These are phyloP conservation scores for Bibio marci DNA, from an alignment of 2,888 invertebrate genomes.

Conservation along the genomic window DNA sequence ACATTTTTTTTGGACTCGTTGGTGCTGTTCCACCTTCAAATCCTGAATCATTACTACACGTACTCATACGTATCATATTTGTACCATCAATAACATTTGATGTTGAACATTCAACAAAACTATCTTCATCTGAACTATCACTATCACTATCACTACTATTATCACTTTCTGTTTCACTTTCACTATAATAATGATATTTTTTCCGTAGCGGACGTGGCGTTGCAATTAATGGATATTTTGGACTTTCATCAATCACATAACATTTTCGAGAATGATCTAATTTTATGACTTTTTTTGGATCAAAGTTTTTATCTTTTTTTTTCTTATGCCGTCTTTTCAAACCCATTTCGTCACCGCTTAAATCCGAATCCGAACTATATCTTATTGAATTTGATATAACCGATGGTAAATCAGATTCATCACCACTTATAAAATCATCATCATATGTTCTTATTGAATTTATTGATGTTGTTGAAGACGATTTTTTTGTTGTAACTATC, in stretches of 20 bases:
- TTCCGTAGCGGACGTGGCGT: slow-evolving; percentile 44
- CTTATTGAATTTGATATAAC: slow-evolving; percentile 7
- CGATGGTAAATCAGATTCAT: slow-evolving; percentile 5
- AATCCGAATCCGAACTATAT: slow-evolving; percentile 20
- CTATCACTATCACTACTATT: slow-evolving; percentile 23
- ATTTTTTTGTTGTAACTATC: not conserved
- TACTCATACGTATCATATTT: slow-evolving; percentile 36
- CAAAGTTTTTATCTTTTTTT: slow-evolving; percentile 22
- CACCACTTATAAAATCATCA: slow-evolving; percentile 6
- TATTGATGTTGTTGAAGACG: not conserved
- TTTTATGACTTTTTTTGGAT: slow-evolving; percentile 29
- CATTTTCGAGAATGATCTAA: slow-evolving; percentile 26
- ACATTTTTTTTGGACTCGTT: slow-evolving; percentile 43
- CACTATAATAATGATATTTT: slow-evolving; percentile 29
- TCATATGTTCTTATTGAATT: not conserved
- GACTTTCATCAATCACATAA: slow-evolving; percentile 36
- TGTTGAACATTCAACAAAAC: slow-evolving; percentile 12
- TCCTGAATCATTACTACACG: slow-evolving; percentile 71
- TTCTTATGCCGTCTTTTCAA: slow-evolving; percentile 16
- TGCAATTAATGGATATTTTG: slow-evolving; percentile 37
- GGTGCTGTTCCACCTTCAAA: slow-evolving; percentile 55
- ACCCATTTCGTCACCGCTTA: slow-evolving; percentile 16
- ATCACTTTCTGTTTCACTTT: slow-evolving; percentile 30
- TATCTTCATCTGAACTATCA: slow-evolving; percentile 9
- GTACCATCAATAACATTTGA: slow-evolving; percentile 20